Conservation (phyloP, 2,797 vertebrate species). For the Xiphophorus birchmanni region DNA sequence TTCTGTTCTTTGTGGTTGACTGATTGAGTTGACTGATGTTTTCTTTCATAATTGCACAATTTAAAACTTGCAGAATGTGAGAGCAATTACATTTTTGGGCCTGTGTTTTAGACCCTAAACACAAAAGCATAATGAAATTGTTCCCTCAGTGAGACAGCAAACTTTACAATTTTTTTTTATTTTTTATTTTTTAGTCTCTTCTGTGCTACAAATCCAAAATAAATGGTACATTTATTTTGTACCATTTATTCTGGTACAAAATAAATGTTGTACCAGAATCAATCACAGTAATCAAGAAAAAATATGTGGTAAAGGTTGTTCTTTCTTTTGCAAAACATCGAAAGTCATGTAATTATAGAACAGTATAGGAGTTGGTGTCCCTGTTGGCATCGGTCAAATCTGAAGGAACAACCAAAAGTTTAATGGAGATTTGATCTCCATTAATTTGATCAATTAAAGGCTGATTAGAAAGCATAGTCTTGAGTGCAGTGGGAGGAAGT, state of each 20-base stretch:
- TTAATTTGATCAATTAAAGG: slow-evolving; percentile 48
- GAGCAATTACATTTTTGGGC: neutral
- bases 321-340: neutral
- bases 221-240: too few relatives aligned
- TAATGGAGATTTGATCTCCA: slow-evolving; percentile 26
- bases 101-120: neutral
- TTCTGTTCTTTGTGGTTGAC: slow-evolving; percentile 17
- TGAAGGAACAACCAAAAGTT: slow-evolving; percentile 20
- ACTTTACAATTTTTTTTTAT: neutral
- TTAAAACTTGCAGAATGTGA: slow-evolving; percentile 9
- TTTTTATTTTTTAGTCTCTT: neutral
- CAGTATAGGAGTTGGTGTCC: neutral
- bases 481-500: slow-evolving; percentile 52
- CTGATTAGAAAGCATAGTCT: slow-evolving; percentile 28
- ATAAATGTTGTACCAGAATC: neutral
- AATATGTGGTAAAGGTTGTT: neutral
- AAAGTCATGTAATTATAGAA: neutral
- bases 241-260: neutral
- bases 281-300: neutral
- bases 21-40: slow-evolving; percentile 15
- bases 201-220: neutral
- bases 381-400: slow-evolving; percentile 19
- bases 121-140: slow-evolving; percentile 12
- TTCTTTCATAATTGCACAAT: slow-evolving; percentile 14
- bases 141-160: neutral